Conservation (phyloP, 2,888 invertebrate species). For the Scaptomyza parva region DNA sequence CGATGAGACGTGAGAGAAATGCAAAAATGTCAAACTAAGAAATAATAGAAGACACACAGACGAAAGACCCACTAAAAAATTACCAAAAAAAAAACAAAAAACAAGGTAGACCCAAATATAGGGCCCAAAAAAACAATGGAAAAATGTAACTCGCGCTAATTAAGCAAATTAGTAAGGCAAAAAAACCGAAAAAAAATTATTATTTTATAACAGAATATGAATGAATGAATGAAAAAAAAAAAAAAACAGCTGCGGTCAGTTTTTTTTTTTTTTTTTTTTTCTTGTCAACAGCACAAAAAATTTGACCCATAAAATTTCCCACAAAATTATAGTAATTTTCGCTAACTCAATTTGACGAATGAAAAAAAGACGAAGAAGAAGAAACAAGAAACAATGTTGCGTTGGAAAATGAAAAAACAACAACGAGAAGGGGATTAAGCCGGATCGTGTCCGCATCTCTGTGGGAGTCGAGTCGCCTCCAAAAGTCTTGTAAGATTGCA, state of each 20-base stretch:
- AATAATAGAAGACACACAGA: constrained; percentile 35
- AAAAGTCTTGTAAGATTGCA: constrained; percentile 59
- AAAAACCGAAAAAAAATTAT: constrained; percentile 19
- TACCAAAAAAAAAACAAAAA: constrained; percentile 31
- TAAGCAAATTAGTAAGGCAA: constrained; percentile 70
- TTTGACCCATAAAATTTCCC: constrained; percentile 80
- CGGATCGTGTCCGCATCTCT: constrained; percentile 31
- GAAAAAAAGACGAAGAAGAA: constrained; percentile 11
- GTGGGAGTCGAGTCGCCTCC: constrained; percentile 66
- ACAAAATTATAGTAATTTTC: constrained; percentile 79
- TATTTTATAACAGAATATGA: constrained; percentile 12
- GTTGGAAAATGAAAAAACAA: constrained; percentile 4
- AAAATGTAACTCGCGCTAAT: constrained; percentile 64
- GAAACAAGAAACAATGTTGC: constrained; percentile 21
- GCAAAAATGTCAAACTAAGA: constrained; percentile 60
- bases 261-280: constrained; percentile 27
- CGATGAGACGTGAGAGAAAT: constrained; percentile 73
- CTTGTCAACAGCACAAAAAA: constrained; percentile 69
- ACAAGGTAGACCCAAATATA: constrained; percentile 48
- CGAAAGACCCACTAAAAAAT: constrained; percentile 37
- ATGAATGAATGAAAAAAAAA: constrained; percentile 6
- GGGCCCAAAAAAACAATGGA: constrained; percentile 48
- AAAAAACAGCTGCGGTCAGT: constrained; percentile 62
- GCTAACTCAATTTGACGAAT: constrained; percentile 75
- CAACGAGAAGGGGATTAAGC: constrained; percentile 39